Evolutionary conservation across 2,797 vertebrate genomes (phyloP), one percentile per base, ranked within the genome.

Genomic region (Urophycis tenuis): DNA sequence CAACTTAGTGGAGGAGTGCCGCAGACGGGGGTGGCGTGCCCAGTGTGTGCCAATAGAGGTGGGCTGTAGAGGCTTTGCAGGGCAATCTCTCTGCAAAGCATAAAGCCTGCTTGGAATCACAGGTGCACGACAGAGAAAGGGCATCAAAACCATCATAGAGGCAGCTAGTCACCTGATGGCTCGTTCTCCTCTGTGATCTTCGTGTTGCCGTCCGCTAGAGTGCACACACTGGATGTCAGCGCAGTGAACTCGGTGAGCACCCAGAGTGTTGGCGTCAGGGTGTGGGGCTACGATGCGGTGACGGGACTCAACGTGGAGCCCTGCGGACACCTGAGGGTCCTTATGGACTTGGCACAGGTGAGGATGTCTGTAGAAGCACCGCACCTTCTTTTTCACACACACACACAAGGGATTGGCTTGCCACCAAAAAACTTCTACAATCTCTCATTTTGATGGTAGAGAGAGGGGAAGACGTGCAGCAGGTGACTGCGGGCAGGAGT

Each of bases 301-400:
- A 83, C 72, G 0, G 93, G 93, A 5, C 92, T 95, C 2, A 83
- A 60, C 22, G 88, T 95, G 33, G 79, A 88, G 73, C 93, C 92
- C 25, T 77, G 36, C 11, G 89, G 89, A 75, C 85, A 85, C 77
- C 74, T 69, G 32, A 90, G 93, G 88, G 87, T 88, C 82, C 84
- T 93, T 4, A 79, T 91, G 25, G 87, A 90, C 33, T 79, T 81
- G 7, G 82, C 91, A 60, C 91, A 94, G 93, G 94, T 95, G 80
- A 84, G 77, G 45, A 67, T 67, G 60, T 67, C n/a, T 11, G 10
- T 67, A 5, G 29, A 35, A 10, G 72, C 31, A 73, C 5, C 30
- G 29, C 8, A 53, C 41, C 45, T 29, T 72, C 53, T n/a, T 8
- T 60, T 60, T n/a, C 53, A 60, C 53, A 9, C 22, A n/a, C 22